phyloP scores from a whole-genome alignment of 2,797 vertebrate species.

The Tinamus major region DNA sequence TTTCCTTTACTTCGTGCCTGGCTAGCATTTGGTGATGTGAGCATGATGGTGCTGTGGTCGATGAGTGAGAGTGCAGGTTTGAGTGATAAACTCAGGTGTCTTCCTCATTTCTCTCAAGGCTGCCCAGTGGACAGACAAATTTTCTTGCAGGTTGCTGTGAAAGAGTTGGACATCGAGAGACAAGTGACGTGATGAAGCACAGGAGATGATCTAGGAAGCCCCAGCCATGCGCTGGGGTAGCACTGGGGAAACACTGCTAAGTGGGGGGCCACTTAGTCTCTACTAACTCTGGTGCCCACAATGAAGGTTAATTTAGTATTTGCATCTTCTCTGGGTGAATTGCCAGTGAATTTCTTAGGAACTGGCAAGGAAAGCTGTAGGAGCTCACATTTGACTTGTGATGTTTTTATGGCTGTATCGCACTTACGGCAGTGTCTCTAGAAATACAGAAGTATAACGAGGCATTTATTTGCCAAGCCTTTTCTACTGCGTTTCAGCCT shows the following conservation, averaged over 20 bases:
- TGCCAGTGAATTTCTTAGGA: neutral
- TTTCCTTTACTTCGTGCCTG: neutral
- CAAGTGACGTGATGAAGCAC: neutral
- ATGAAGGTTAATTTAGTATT: neutral
- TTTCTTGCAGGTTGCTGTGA: neutral
- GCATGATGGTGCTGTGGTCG: neutral
- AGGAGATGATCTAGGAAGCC: neutral
- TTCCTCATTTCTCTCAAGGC: neutral
- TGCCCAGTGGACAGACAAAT: neutral
- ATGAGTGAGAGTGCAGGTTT: neutral
- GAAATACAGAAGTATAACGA: slow-evolving; percentile 15
- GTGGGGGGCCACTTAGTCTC: neutral
- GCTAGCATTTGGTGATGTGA: neutral
- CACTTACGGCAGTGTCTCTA: neutral
- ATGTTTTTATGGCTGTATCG: neutral
- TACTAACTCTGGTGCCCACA: neutral
- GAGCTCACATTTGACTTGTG: neutral
- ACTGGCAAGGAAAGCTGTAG: neutral
- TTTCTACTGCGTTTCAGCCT: slow-evolving; percentile 50
- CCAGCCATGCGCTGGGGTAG: neutral
- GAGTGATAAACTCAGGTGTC: neutral
- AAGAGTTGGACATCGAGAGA: neutral
- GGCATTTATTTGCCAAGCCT: slow-evolving; percentile 32
- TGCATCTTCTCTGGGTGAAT: neutral
- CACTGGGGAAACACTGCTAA: neutral